Evolutionary conservation across 1,140 invertebrate species (phyloP).

Genomic region (Nephila pilipes): DNA sequence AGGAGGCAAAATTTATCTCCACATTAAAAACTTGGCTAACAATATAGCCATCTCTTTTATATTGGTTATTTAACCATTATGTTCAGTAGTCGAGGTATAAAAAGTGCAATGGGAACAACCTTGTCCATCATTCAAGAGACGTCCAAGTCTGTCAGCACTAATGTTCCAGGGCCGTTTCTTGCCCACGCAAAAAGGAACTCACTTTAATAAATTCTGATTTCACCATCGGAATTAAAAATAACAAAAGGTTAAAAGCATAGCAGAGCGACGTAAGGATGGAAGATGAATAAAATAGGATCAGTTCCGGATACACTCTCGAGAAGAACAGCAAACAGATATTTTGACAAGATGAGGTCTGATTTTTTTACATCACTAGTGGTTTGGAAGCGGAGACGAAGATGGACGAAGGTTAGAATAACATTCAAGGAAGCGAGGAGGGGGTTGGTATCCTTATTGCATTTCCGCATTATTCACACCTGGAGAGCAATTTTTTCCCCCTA

Average conservation of each 20-base stretch:
- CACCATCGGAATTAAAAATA: constrained; percentile 49
- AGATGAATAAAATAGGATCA: constrained; percentile 62
- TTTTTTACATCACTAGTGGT: constrained; percentile 55
- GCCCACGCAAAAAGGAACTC: constrained; percentile 47
- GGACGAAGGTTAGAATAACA: constrained; percentile 71
- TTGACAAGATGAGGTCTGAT: constrained; percentile 72
- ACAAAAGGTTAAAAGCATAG: constrained; percentile 35
- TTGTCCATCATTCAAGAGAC: constrained; percentile 48
- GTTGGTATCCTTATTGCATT: not conserved
- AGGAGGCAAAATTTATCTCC: not conserved
- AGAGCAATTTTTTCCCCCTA: too few relatives aligned
- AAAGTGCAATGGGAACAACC: constrained; percentile 30
- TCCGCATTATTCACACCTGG: not conserved
- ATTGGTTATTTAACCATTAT: constrained; percentile 49
- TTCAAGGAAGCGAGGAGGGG: not conserved
- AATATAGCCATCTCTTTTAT: constrained; percentile 12
- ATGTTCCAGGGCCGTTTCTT: constrained; percentile 8
- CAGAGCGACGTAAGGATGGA: constrained; percentile 8
- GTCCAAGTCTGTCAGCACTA: constrained; percentile 46
- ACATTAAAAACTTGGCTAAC: not conserved
- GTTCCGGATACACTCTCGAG: constrained; percentile 70
- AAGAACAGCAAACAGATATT: constrained; percentile 70
- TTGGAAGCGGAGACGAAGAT: constrained; percentile 9
- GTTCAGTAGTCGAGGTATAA: not conserved
- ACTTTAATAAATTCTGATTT: constrained; percentile 61